phyloP scores from a whole-genome alignment of 92 coral and sea anemone species.

The Parazoanthus atlanticus region DNA sequence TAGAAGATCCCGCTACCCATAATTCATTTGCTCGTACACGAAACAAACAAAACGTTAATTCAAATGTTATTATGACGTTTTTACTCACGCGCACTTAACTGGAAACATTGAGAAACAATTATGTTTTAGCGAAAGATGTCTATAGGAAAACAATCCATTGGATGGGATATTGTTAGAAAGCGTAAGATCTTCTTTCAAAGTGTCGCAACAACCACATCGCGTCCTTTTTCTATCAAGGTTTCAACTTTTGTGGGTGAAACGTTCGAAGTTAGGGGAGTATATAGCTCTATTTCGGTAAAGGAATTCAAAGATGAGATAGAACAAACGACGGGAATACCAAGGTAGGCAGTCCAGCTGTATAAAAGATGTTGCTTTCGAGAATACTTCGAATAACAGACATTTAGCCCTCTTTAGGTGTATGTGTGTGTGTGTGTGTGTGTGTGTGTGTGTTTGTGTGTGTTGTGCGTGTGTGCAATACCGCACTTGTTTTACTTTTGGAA shows the following conservation, averaged over 20 bases:
- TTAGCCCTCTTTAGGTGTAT: too few relatives aligned
- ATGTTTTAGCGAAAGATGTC: not conserved
- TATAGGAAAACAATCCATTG: not conserved
- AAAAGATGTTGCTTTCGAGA: not conserved
- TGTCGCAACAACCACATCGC: not conserved
- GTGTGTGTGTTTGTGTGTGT: too few relatives aligned
- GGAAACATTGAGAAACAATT: not conserved
- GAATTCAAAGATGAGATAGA: conserved; percentile 27
- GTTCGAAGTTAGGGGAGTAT: conserved; percentile 6
- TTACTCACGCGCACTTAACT: not conserved
- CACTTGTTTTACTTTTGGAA: too few relatives aligned
- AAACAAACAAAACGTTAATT: too few relatives aligned
- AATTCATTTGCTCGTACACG: too few relatives aligned
- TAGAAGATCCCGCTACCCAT: too few relatives aligned
- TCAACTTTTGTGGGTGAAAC: conserved; percentile 28
- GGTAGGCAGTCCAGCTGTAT: not conserved
- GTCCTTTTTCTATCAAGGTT: conserved; percentile 11
- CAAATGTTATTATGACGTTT: not conserved
- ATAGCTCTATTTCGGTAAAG: not conserved
- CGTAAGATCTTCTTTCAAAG: not conserved
- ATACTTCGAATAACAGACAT: too few relatives aligned
- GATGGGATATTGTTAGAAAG: conserved; percentile 1
- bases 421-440: too few relatives aligned
- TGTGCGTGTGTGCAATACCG: too few relatives aligned
- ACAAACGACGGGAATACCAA: conserved; percentile 29